Conservation (phyloP, 2,888 invertebrate genomes). For the Melikaiella ostensackeni region DNA sequence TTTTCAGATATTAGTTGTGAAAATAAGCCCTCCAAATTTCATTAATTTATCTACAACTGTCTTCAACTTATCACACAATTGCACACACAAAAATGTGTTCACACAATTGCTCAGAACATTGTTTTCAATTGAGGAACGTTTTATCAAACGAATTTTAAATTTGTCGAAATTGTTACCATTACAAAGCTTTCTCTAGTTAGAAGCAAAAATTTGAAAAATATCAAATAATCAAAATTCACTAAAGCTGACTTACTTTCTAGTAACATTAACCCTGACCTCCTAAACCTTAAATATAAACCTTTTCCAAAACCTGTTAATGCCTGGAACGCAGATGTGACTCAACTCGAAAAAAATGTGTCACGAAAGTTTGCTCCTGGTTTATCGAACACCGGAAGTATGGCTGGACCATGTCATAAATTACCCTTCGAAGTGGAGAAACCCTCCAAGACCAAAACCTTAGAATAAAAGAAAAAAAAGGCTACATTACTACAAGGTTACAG, state of each 20-base stretch:
- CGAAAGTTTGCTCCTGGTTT: not conserved
- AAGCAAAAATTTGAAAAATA: too few relatives aligned
- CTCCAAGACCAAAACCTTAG: not conserved
- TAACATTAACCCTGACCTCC: not conserved
- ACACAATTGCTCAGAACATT: too few relatives aligned
- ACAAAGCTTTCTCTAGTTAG: too few relatives aligned
- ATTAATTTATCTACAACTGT: too few relatives aligned
- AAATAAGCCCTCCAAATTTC: too few relatives aligned
- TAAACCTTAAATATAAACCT: not conserved
- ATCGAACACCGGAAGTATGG: slow-evolving; percentile 6
- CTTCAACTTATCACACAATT: too few relatives aligned
- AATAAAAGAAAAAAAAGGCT: slow-evolving; percentile 9
- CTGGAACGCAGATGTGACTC: not conserved
- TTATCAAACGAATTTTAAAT: too few relatives aligned
- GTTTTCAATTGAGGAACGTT: too few relatives aligned
- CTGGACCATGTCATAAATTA: slow-evolving; percentile 13
- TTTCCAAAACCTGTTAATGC: not conserved
- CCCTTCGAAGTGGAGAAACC: not conserved
- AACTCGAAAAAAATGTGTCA: slow-evolving; percentile 9
- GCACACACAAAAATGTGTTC: too few relatives aligned
- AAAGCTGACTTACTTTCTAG: not conserved
- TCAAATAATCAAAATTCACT: too few relatives aligned
- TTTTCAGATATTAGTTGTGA: too few relatives aligned
- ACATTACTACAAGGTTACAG: slow-evolving; percentile 13
- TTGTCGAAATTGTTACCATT: too few relatives aligned